Percentiles rank a stretch among this genome's conserved stretches.
Evolutionary conservation across 1,140 invertebrate genomes (phyloP).

Genomic region (Pomphorhynchus laevis): DNA sequence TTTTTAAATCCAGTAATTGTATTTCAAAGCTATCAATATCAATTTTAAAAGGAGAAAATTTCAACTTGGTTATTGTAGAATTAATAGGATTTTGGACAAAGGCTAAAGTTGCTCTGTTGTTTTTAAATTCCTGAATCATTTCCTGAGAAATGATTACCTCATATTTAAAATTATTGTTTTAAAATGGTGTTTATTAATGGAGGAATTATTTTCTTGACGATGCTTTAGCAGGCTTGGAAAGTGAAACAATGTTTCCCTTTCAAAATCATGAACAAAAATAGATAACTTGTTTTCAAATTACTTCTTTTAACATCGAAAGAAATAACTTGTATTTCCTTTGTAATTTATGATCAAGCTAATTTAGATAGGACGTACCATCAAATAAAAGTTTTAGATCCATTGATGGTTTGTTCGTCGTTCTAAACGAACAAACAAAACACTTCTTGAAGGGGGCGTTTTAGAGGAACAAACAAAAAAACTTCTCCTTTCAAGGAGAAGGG

Average conservation of each 20-base stretch:
- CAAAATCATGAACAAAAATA: conserved; percentile 1
- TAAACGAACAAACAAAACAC: too few relatives aligned
- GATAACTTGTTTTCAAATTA: conserved; percentile 2
- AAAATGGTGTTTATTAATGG: neutral
- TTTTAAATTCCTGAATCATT: neutral
- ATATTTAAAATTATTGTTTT: conserved; percentile 4
- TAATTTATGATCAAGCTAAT: neutral
- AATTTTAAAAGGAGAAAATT: too few relatives aligned
- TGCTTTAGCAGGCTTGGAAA: neutral
- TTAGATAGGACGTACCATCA: neutral
- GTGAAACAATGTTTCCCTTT: conserved; percentile 2
- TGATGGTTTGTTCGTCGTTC: neutral
- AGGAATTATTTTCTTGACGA: conserved; percentile 3
- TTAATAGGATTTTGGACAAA: conserved; percentile 1
- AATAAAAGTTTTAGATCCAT: conserved; percentile 2
- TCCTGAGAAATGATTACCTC: neutral
- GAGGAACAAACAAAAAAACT: too few relatives aligned
- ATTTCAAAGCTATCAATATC: conserved; percentile 1
- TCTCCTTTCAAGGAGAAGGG: too few relatives aligned
- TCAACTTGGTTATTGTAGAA: neutral
- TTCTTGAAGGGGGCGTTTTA: too few relatives aligned
- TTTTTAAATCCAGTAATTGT: too few relatives aligned
- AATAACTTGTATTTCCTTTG: too few relatives aligned
- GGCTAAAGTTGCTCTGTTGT: conserved; percentile 1
- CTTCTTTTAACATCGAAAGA: neutral